phyloP scores from a whole-genome alignment of 2,797 vertebrate species.

The Geotria australis region DNA sequence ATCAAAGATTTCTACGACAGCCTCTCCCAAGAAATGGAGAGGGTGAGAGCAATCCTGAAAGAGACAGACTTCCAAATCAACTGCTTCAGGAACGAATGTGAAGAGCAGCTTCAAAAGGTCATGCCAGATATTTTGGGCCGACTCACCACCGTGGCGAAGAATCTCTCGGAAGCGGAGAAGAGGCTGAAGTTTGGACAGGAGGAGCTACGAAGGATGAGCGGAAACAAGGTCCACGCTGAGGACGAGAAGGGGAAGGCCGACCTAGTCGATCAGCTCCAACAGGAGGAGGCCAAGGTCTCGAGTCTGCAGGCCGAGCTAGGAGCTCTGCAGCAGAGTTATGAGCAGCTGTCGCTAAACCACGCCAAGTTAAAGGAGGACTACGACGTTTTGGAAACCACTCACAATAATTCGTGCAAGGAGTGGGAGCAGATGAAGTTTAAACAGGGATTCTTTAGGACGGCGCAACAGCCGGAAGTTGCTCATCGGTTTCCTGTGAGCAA shows the following conservation, averaged over 20 bases:
- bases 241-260: conserved; percentile 19
- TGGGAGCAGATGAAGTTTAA: neutral
- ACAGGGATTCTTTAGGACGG: too few relatives aligned
- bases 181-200: conserved; percentile 42
- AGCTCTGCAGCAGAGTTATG: conserved; percentile 18
- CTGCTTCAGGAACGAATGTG: conserved; percentile 39
- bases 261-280: conserved; percentile 15
- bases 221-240: conserved; percentile 7
- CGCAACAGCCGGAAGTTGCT: too few relatives aligned
- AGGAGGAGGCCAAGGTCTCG: conserved; percentile 19
- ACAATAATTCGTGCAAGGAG: conserved; percentile 4
- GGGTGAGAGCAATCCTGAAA: conserved; percentile 28
- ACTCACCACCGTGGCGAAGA: conserved; percentile 41
- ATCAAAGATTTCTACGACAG: conserved; percentile 37
- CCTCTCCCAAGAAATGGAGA: conserved; percentile 38
- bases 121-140: conserved; percentile 51
- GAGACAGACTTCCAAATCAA: conserved; percentile 61
- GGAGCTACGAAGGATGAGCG: conserved; percentile 23
- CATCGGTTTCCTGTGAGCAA: too few relatives aligned
- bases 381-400: conserved; percentile 6
- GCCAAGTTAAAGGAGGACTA: conserved; percentile 8
- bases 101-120: conserved; percentile 38
- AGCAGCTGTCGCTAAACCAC: conserved; percentile 17
- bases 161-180: conserved; percentile 47
- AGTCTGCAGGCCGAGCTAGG: conserved; percentile 23